These are phyloP conservation scores for Trichosurus vulpecula DNA, from an alignment of 2,797 vertebrate species.

Conservation along the genomic window DNA sequence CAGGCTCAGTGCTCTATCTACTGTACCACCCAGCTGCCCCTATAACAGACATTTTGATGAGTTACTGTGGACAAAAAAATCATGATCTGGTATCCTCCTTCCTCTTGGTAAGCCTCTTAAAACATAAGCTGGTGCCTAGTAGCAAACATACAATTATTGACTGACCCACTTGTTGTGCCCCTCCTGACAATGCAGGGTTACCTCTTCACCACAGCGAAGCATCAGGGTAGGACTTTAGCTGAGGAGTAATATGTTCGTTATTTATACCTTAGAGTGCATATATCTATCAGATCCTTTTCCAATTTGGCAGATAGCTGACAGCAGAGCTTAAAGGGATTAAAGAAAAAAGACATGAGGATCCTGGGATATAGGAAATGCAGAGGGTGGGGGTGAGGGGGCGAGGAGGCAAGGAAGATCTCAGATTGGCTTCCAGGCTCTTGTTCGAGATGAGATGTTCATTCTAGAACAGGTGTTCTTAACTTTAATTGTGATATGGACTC, in stretches of 20 bases:
- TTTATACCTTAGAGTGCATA: neutral
- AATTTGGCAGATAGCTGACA: neutral
- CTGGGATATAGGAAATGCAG: neutral
- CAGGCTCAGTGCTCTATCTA: neutral
- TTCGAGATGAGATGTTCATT: neutral
- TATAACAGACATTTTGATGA: neutral
- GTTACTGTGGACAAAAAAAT: neutral
- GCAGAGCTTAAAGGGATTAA: neutral
- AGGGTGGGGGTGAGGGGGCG: neutral
- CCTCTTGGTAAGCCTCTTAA: neutral
- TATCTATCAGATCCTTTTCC: neutral
- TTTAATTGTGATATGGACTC: neutral
- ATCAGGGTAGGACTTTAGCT: neutral
- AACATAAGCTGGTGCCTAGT: neutral
- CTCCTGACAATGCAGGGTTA: neutral
- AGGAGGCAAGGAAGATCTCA: neutral
- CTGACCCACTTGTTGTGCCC: neutral
- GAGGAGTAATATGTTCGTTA: neutral
- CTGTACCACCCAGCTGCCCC: too few species aligned
- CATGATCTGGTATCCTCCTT: too few species aligned
- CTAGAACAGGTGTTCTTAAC: neutral
- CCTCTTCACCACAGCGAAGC: neutral
- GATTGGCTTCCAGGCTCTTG: neutral
- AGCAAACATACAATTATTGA: neutral
- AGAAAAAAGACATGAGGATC: neutral